These are phyloP conservation scores for Mystacornis crossleyi DNA, from an alignment of 2,113 vertebrate genomes.

Conservation along the genomic window DNA sequence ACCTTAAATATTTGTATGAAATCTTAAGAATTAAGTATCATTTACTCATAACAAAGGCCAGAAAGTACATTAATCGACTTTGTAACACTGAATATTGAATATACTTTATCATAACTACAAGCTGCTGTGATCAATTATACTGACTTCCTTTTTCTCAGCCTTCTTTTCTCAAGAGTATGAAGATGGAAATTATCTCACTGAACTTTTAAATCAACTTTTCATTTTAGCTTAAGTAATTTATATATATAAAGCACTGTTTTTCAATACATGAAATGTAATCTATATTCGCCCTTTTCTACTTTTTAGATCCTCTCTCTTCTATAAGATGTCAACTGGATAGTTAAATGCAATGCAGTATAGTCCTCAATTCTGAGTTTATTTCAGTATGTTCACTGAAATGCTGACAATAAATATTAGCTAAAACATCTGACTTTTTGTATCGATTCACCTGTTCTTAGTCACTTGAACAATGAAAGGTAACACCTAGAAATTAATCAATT, in stretches of 20 bases:
- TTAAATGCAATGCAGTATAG: neutral
- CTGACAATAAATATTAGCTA: neutral
- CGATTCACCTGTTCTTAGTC: neutral
- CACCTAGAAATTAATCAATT: neutral
- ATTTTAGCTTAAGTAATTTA: neutral
- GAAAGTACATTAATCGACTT: neutral
- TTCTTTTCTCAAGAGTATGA: neutral
- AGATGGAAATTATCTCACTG: neutral
- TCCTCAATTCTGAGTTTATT: neutral
- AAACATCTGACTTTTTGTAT: neutral
- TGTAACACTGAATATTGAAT: neutral
- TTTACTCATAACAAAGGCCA: neutral
- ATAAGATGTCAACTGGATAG: neutral
- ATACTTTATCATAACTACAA: neutral
- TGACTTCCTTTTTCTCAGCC: neutral
- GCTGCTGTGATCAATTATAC: neutral
- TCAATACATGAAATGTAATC: neutral
- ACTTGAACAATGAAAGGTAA: neutral
- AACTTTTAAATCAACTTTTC: neutral
- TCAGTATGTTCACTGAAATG: neutral
- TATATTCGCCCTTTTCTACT: neutral
- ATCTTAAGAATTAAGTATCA: neutral
- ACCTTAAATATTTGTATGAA: neutral
- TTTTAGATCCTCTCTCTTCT: neutral
- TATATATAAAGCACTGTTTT: neutral